Conservation (phyloP, 2,888 invertebrate genomes). For the Busseola fusca region DNA sequence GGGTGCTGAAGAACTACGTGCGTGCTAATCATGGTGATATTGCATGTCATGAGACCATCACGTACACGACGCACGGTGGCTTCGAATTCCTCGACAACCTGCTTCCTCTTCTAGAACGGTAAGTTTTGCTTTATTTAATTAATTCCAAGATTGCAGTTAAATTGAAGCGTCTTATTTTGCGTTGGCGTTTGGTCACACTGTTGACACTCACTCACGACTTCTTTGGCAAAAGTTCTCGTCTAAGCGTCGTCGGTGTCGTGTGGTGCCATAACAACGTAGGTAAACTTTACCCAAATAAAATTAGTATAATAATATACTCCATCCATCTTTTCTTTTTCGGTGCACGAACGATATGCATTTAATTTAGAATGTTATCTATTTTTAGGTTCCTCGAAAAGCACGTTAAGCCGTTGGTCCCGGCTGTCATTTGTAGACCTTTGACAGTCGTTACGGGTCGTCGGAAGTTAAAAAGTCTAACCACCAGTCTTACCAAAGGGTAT, state of each 20-base stretch:
- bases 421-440: too few relatives aligned
- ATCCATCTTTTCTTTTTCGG: slow-evolving; percentile 41
- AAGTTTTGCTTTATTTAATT: slow-evolving; percentile 62
- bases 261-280: slow-evolving; percentile 48
- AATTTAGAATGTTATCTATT: background rate
- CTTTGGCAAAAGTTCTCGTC: slow-evolving; percentile 67
- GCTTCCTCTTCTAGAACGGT: slow-evolving; percentile 93
- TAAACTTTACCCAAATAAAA: slow-evolving; percentile 60
- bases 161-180: slow-evolving; percentile 40
- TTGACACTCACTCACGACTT: slow-evolving; percentile 67
- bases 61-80: slow-evolving; percentile 97
- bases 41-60: slow-evolving; percentile 95
- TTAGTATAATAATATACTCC: slow-evolving; percentile 57
- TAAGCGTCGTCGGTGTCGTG: slow-evolving; percentile 29
- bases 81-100: slow-evolving; percentile 97
- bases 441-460: too few relatives aligned
- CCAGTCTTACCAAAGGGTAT: too few relatives aligned
- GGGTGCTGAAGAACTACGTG: slow-evolving; percentile 96
- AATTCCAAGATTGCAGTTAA: slow-evolving; percentile 25
- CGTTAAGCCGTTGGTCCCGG: too few relatives aligned
- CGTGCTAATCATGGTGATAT: slow-evolving; percentile 91
- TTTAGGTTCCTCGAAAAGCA: too few relatives aligned
- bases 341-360: slow-evolving; percentile 29
- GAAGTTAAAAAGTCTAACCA: too few relatives aligned
- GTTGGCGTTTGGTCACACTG: slow-evolving; percentile 67